Percentiles rank a stretch among this genome's conserved stretches.
Conservation (phyloP, 2,113 vertebrate genomes). For the rat (Rattus norvegicus) region DNA sequence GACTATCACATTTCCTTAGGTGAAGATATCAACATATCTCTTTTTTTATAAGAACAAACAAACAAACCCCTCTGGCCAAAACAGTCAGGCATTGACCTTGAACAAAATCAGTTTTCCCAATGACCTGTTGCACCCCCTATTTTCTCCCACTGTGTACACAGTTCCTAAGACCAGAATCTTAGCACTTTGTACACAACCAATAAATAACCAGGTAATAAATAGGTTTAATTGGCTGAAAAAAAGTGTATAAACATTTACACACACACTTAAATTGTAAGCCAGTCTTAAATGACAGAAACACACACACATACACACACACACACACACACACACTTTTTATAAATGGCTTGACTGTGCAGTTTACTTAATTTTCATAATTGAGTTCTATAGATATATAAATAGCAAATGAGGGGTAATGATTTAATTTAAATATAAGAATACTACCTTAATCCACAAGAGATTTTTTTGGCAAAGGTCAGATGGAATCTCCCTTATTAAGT, state of each 20-base stretch:
- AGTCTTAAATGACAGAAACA: neutral
- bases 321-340: neutral
- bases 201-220: neutral
- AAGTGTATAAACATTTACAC: neutral
- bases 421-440: conserved; percentile 44
- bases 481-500: neutral
- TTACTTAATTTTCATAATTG: conserved; percentile 54
- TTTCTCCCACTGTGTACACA: conserved; percentile 10
- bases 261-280: neutral
- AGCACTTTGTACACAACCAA: neutral
- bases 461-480: neutral
- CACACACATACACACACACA: neutral
- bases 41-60: neutral
- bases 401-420: neutral
- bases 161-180: neutral
- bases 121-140: neutral
- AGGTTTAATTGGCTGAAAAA: neutral
- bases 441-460: conserved; percentile 7
- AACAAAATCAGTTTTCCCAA: neutral
- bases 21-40: neutral
- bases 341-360: conserved; percentile 20
- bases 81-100: neutral
- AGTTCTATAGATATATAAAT: neutral
- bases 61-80: neutral
- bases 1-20: neutral